These are phyloP conservation scores for Hypercompe scribonia DNA, from an alignment of 2,888 invertebrate species.

Conservation along the genomic window DNA sequence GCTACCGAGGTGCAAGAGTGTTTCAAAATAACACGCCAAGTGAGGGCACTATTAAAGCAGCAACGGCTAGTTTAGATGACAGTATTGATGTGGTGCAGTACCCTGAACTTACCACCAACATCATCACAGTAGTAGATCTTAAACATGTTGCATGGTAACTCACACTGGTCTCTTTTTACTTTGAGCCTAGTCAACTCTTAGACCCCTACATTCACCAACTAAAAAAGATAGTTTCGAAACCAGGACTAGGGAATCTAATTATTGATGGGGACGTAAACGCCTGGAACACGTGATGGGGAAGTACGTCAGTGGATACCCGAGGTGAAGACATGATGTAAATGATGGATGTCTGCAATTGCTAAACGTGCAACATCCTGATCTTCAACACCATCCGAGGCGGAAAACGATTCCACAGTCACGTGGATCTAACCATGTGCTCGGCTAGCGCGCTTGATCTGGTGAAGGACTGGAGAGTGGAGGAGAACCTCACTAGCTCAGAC, in stretches of 20 bases:
- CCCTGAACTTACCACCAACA: too few relatives aligned
- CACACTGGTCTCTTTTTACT: too few relatives aligned
- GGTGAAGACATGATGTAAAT: neutral
- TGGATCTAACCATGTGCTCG: too few relatives aligned
- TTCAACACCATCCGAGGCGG: too few relatives aligned
- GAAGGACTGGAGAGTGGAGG: too few relatives aligned
- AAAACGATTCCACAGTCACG: too few relatives aligned
- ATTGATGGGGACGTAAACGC: neutral
- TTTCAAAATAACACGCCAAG: too few relatives aligned
- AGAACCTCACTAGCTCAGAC: neutral
- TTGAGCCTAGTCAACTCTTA: neutral
- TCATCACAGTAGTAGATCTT: too few relatives aligned
- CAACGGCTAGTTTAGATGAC: neutral
- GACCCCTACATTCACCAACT: neutral
- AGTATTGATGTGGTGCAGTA: too few relatives aligned
- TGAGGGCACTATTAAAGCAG: neutral
- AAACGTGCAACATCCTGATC: neutral
- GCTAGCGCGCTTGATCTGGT: too few relatives aligned
- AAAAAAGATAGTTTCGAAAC: neutral
- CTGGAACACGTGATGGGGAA: constrained; percentile 5
- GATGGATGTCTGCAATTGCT: neutral
- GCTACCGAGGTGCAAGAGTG: too few relatives aligned
- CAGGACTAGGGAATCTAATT: neutral
- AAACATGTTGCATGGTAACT: too few relatives aligned
- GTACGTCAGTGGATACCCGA: neutral